Conservation (phyloP, 2,888 invertebrate genomes). For the Piscicola geometra region DNA sequence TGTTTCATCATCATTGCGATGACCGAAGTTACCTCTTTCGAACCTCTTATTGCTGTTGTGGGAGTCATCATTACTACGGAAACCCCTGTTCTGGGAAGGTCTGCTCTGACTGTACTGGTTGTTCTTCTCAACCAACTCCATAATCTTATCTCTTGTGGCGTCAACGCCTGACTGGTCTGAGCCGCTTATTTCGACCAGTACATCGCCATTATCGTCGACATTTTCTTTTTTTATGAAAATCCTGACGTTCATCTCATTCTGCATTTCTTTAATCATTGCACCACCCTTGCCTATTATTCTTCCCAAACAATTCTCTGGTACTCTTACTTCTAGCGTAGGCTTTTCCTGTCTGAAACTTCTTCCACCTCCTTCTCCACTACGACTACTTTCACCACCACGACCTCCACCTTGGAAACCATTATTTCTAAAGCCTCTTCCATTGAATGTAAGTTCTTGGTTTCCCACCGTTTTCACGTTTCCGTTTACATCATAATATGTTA, state of each 20-base stretch:
- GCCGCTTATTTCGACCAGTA: neutral
- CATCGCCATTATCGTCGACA: slow-evolving; percentile 2
- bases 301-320: slow-evolving; percentile 1
- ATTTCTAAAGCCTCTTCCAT: too few species aligned
- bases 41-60: neutral
- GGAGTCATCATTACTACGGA: neutral
- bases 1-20: neutral
- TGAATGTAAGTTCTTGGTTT: too few species aligned
- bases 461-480: too few species aligned
- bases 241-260: slow-evolving; percentile 47
- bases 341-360: neutral
- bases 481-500: too few species aligned
- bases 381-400: too few species aligned
- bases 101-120: neutral
- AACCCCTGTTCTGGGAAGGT: neutral
- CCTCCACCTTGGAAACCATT: neutral
- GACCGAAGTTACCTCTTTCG: neutral
- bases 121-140: neutral
- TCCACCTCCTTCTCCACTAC: neutral
- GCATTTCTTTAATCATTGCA: slow-evolving; percentile 50
- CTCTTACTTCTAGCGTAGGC: neutral
- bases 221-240: slow-evolving; percentile 58
- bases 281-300: slow-evolving; percentile 49
- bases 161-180: neutral
- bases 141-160: neutral